Evolutionary conservation across 2,888 invertebrate genomes (phyloP).

Genomic region (Thumatha senex): DNA sequence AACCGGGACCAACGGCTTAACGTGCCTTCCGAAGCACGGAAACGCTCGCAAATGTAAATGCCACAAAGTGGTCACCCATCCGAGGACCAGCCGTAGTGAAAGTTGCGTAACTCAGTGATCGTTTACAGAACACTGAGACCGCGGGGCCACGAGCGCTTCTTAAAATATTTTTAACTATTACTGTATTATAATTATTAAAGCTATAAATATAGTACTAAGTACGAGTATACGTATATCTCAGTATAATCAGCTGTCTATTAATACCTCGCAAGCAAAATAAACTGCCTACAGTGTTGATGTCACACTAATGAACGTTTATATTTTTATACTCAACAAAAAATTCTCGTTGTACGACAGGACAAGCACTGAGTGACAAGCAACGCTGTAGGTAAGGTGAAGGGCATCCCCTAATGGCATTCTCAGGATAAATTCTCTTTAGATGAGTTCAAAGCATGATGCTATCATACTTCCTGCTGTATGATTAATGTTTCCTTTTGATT

Average conservation of each 20-base stretch:
- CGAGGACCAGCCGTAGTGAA: no score
- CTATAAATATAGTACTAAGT: no score
- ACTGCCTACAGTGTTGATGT: constrained; percentile 51
- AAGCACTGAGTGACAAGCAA: constrained; percentile 65
- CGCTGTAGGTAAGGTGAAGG: constrained; percentile 77
- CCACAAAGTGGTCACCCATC: no score
- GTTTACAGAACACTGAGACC: no score
- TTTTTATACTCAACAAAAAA: constrained; percentile 66
- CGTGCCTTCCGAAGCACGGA: no score
- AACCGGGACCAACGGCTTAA: no score
- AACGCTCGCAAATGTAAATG: no score
- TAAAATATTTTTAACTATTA: no score
- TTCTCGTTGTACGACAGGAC: constrained; percentile 64
- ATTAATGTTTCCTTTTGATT: constrained; percentile 72
- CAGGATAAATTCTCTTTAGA: constrained; percentile 51
- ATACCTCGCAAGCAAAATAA: constrained; percentile 32
- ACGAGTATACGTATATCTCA: background rate
- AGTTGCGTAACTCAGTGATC: no score
- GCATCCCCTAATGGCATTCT: constrained; percentile 72
- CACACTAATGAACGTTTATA: constrained; percentile 74
- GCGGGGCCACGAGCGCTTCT: no score
- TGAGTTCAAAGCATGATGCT: constrained; percentile 45
- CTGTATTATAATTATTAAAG: no score
- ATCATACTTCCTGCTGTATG: constrained; percentile 60
- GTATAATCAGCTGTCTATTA: constrained; percentile 13